Base-by-base conservation (phyloP, 2,113 vertebrate genomes). In the Gnathonemus echidnorhynchus region DNA sequence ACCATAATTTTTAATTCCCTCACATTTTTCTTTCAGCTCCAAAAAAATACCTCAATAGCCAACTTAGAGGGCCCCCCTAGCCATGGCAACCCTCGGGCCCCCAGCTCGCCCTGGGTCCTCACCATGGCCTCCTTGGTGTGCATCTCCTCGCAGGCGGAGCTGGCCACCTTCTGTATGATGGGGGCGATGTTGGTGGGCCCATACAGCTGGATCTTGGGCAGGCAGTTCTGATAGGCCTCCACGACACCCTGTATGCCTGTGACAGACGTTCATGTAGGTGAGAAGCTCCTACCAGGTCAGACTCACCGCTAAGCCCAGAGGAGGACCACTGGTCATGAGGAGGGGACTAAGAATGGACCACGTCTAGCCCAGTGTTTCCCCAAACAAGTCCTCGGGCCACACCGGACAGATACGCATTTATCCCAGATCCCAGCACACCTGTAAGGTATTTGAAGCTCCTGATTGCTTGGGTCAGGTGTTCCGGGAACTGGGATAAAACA, bases 121-220 rank as follows among this genome's bases (percentile, higher is more conserved):
- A 99, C 98, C 93, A 97, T 99, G 19, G 98, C 97, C 93, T 99
- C 98, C 94, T 98, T 98, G 90, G 98, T 99, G 94, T 99, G 98
- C 91, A 98, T 98, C 94, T 99, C 98, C 94, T 99, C 98, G 0
- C 98, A 99, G 8, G 98, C 98, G 1, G 98, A 98, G 86, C 97
- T 98, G 91, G 98, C 98, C 52, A 99, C 98, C 94, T 99, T 99
- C 94, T 98, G 97, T 92, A 99, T 99, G 95, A 99, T 99, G 90
- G 98, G 98, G n/a, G 98, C 98, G 7, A 99, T 99, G 94, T 99
- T 99, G 84, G 98, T 99, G 0, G 98, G 98, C 2, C 98, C 98
- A 0, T 99, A 99, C 6, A 99, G 97, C 92, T 99, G 98, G 91
- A 99, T 97, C 93, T 98, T 99, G 0, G 98, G 98, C 49, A 99